Evolutionary conservation across 1,140 invertebrate species (phyloP).

Genomic region (Sarcophaga bullata): DNA sequence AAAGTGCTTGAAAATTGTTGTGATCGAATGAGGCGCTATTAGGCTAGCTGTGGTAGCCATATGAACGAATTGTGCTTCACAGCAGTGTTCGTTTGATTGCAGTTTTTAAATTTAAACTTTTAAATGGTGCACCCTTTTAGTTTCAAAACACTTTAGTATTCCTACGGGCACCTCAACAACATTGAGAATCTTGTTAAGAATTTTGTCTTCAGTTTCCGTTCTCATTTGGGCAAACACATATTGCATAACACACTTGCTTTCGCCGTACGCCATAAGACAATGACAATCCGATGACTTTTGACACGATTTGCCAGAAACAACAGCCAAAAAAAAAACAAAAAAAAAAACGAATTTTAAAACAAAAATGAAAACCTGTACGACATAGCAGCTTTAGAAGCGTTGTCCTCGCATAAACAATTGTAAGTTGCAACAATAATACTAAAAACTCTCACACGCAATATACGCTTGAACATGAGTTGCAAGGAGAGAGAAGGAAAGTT

Average conservation of each 20-base stretch:
- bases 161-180: too few species aligned
- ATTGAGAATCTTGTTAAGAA: too few species aligned
- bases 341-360: neutral
- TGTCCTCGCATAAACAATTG: neutral
- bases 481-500: too few species aligned
- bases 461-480: neutral
- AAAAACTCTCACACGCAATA: neutral
- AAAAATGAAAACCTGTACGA: neutral
- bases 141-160: too few species aligned
- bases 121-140: too few species aligned
- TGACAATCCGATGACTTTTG: slow-evolving; percentile 29
- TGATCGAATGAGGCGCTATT: too few species aligned
- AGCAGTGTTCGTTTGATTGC: too few species aligned
- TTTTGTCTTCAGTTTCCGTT: neutral
- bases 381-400: neutral
- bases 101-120: too few species aligned
- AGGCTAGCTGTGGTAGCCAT: too few species aligned
- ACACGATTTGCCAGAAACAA: slow-evolving; percentile 18
- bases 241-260: slow-evolving; percentile 29
- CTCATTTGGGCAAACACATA: neutral
- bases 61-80: too few species aligned
- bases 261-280: neutral
- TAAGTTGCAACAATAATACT: neutral
- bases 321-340: too few species aligned
- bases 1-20: too few species aligned